Base-by-base conservation (phyloP, 2,797 vertebrate genomes). In the Rhadinocentrus ornatus region DNA sequence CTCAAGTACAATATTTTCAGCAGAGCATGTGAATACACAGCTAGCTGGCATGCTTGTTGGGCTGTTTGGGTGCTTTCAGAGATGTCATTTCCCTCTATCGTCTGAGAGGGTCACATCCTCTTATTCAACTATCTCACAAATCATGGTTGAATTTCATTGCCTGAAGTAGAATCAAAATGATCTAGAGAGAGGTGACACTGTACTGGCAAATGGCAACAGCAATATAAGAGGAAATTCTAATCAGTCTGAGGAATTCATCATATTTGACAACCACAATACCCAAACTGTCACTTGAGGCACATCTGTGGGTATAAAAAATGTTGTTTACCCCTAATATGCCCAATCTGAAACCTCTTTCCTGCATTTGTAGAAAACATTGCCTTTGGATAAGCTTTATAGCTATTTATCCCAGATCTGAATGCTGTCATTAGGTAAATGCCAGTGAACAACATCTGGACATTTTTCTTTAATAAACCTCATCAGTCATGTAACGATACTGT, bases 181-280 rank as follows among this genome's bases (percentile, higher is more conserved):
- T 71, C 60, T 58, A n/a, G 48, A 52, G 50, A 75, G 73, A 57
- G 55, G 41, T 70, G 56, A 68, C 75, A 66, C 35, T 52, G 44
- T 64, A 57, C 60, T 61, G 46, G 75, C 53, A 71, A 82, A 78
- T 56, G 53, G 22, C 58, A 52, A 60, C 71, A 83, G 65, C 71
- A 56, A 58, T 57, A 54, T 41, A 9, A 11, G 65, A 73, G 55
- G 50, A 66, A 78, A 81, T 84, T 72, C 32, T 29, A 74, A 88
- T 82, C 72, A 75, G 44, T 54, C 58, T 69, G 56, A 75, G 66
- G 20, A 81, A 85, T 81, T 83, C 27, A 72, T 89, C 73, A 66
- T 69, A 63, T 66, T 70, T 83, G 62, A 85, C 79, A 80, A 71
- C 55, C 67, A 52, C 22, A 64, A 73, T 62, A 24, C 32, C 59